Evolutionary conservation across 2,888 invertebrate species (phyloP).

Genomic region (Abscondita cerata): DNA sequence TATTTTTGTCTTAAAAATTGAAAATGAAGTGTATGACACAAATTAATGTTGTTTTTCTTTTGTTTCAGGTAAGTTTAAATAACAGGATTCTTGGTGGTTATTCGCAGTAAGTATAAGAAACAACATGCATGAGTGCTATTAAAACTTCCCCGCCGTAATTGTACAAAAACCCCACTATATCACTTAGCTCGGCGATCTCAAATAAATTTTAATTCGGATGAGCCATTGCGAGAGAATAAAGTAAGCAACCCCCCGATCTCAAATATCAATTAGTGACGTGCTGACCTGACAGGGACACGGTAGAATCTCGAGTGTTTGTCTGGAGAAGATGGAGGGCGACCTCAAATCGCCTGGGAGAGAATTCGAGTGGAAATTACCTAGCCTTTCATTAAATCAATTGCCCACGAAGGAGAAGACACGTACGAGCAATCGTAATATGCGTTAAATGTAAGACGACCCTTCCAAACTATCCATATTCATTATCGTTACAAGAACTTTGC

Average conservation of each 20-base stretch:
- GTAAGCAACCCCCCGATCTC: conserved; percentile 4
- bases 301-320: conserved; percentile 21
- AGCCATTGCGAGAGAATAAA: conserved; percentile 11
- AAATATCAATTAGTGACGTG: conserved; percentile 28
- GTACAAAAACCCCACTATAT: background rate
- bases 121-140: no score
- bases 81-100: no score
- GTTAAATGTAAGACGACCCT: conserved; percentile 21
- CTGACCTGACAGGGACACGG: conserved; percentile 23
- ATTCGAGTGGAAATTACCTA: conserved; percentile 27
- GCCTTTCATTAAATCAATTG: conserved; percentile 31
- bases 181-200: conserved; percentile 5
- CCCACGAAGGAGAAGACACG: conserved; percentile 30
- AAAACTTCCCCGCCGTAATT: background rate
- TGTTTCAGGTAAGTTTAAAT: conserved; percentile 14
- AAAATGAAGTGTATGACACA: no score
- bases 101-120: no score
- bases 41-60: background rate
- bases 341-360: conserved; percentile 15
- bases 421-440: conserved; percentile 23
- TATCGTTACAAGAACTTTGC: conserved; percentile 6
- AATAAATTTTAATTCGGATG: conserved; percentile 18
- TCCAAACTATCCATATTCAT: conserved; percentile 24
- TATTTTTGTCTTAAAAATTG: background rate
- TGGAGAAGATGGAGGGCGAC: conserved; percentile 14